A percentile compares a stretch with the other conserved stretches of the same genome.
These are phyloP conservation scores for Catamblyrhynchus diadema DNA, from an alignment of 2,797 vertebrate species.

Conservation along the genomic window DNA sequence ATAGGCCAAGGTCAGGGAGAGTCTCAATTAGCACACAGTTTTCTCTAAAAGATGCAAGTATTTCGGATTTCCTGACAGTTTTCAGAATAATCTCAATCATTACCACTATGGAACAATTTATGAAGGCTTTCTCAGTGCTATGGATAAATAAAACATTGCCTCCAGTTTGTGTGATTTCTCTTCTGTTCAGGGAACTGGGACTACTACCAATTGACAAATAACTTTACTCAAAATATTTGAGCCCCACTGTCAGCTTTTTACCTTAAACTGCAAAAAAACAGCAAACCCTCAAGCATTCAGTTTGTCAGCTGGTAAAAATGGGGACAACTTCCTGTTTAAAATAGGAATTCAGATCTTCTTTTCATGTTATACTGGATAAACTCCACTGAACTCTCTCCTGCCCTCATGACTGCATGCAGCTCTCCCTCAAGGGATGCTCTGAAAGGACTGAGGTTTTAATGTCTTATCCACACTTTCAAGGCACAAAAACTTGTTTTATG, in stretches of 20 bases:
- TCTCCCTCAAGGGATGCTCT: neutral
- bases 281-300: neutral
- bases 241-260: neutral
- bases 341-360: neutral
- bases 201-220: neutral
- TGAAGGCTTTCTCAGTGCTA: neutral
- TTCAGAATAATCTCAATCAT: neutral
- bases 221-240: neutral
- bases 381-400: neutral
- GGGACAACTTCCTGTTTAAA: neutral
- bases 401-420: neutral
- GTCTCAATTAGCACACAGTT: neutral
- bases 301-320: neutral
- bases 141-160: neutral
- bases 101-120: neutral
- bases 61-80: neutral
- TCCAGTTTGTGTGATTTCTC: neutral
- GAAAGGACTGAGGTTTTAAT: neutral
- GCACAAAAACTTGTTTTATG: neutral
- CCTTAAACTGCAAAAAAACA: neutral
- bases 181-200: neutral
- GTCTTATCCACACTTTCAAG: neutral
- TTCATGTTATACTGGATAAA: neutral
- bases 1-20: neutral
- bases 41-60: neutral